Percentiles rank a stretch among this genome's conserved stretches.
phyloP scores from a whole-genome alignment of 2,113 vertebrate species.

The Nicator chloris region DNA sequence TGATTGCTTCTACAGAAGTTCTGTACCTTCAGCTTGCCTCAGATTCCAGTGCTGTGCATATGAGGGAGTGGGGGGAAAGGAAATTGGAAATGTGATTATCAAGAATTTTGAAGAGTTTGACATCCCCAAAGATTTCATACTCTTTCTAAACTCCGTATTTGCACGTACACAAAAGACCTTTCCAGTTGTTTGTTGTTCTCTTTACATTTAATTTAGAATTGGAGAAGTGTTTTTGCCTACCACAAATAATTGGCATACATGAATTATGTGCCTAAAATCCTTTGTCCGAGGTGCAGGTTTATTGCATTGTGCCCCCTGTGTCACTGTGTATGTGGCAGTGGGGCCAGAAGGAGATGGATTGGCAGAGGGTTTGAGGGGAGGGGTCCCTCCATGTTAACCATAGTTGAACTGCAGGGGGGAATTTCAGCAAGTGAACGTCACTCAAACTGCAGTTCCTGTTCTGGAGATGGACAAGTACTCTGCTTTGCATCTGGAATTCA shows the following conservation, averaged over 20 bases:
- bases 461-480: background rate
- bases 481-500: constrained; percentile 3
- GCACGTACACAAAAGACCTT: background rate
- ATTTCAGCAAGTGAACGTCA: background rate
- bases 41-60: background rate
- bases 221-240: background rate
- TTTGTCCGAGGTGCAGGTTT: background rate
- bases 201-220: background rate
- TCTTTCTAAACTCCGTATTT: background rate
- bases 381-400: background rate
- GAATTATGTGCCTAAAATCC: background rate
- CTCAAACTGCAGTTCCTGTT: background rate
- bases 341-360: background rate
- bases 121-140: background rate
- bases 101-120: background rate
- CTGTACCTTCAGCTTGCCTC: background rate
- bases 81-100: background rate
- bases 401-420: background rate
- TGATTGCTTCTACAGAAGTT: background rate
- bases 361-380: background rate
- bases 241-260: background rate
- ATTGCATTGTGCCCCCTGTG: background rate
- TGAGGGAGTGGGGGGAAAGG: fast-evolving
- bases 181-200: background rate
- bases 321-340: too few species aligned